Percentiles rank a stretch among this genome's conserved stretches.
Conservation (phyloP, 2,888 invertebrate genomes). For the Tupiocoris notatus region DNA sequence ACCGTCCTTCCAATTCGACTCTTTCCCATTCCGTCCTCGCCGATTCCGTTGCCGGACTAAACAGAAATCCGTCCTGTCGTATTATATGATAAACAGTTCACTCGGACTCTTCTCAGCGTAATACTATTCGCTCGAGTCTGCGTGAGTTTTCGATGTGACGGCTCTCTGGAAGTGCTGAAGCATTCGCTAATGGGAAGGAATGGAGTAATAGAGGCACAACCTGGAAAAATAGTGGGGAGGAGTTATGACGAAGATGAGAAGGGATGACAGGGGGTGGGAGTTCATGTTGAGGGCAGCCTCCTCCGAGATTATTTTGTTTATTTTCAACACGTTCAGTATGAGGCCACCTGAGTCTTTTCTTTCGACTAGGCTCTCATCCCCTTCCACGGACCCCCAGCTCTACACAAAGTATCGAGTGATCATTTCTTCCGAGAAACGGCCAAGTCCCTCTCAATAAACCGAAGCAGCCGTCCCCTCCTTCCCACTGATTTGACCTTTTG, state of each 20-base stretch:
- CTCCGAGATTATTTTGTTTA: constrained; percentile 28
- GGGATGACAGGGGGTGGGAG: neutral
- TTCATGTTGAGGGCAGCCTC: neutral
- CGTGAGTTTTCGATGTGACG: too few relatives aligned
- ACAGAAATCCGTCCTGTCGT: neutral
- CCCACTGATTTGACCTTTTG: neutral
- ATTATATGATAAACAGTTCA: neutral
- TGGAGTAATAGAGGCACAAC: neutral
- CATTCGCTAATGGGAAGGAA: neutral
- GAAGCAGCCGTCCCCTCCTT: constrained; percentile 1
- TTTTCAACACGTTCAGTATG: constrained; percentile 33
- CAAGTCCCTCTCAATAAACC: neutral
- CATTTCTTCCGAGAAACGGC: constrained; percentile 30
- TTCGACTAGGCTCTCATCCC: constrained; percentile 10
- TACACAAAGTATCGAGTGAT: constrained; percentile 16
- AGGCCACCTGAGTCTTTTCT: constrained; percentile 32
- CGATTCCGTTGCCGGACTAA: neutral
- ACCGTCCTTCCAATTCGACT: constrained; percentile 8
- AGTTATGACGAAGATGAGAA: neutral
- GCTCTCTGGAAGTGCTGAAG: too few relatives aligned
- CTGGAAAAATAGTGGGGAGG: neutral
- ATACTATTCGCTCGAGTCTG: neutral
- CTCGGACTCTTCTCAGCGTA: neutral
- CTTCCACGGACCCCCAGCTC: neutral
- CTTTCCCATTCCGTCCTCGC: neutral